Percentiles rank a stretch among this genome's conserved stretches.
These are phyloP conservation scores for Danio tinwini DNA, from an alignment of 2,797 vertebrate species.

Conservation along the genomic window DNA sequence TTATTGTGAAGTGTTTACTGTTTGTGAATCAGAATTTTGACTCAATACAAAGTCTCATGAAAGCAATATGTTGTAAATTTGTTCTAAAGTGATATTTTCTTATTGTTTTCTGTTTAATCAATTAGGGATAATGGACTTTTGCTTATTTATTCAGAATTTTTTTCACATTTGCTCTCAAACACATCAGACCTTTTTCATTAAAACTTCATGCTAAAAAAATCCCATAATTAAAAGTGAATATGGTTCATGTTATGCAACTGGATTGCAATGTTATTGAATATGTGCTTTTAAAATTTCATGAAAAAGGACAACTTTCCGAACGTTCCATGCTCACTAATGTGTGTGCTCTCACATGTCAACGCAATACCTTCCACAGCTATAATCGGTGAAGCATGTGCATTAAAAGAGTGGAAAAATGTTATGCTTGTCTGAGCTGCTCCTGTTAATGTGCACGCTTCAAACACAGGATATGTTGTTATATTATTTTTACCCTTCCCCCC, in stretches of 20 bases:
- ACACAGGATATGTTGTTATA: constrained; percentile 51
- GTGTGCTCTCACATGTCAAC: constrained; percentile 27
- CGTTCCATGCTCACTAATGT: constrained; percentile 14
- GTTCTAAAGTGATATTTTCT: too few relatives aligned
- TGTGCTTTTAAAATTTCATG: background rate
- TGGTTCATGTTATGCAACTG: background rate
- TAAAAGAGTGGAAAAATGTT: constrained; percentile 41
- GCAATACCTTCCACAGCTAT: constrained; percentile 38
- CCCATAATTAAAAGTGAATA: background rate
- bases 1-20: too few relatives aligned
- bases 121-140: too few relatives aligned
- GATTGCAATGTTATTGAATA: constrained; percentile 4
- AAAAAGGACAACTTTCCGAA: constrained; percentile 15
- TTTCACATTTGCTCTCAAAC: too few relatives aligned
- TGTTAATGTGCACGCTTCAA: constrained; percentile 25
- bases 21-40: too few relatives aligned
- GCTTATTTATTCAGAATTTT: too few relatives aligned
- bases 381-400: constrained; percentile 16
- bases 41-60: too few relatives aligned
- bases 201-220: background rate
- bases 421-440: constrained; percentile 38
- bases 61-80: too few relatives aligned
- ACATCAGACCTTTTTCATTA: too few relatives aligned
- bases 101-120: too few relatives aligned
- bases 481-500: constrained; percentile 51